phyloP scores from a whole-genome alignment of 2,113 vertebrate genomes.

The Rallus limicola region DNA sequence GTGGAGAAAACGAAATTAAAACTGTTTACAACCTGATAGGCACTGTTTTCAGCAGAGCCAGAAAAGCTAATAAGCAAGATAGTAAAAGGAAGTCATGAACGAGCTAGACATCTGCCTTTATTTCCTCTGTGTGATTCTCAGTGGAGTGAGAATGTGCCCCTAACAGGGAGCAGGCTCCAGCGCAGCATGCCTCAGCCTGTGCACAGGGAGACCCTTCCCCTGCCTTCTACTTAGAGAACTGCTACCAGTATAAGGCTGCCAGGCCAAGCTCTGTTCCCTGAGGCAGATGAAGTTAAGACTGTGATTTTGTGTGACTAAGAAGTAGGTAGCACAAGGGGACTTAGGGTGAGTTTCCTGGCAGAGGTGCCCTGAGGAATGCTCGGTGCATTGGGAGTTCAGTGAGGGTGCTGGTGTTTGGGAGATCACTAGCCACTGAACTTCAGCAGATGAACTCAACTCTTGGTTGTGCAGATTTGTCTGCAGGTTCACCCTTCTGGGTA shows the following conservation, averaged over 20 bases:
- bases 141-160: not conserved
- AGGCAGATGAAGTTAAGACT: not conserved
- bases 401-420: not conserved
- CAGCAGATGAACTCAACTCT: not conserved
- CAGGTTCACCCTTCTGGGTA: not conserved
- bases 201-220: not conserved
- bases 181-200: not conserved
- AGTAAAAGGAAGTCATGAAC: not conserved
- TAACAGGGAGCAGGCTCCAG: not conserved
- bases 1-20: conserved; percentile 4
- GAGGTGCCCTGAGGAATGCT: not conserved
- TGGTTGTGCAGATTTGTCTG: not conserved
- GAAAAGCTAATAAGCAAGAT: not conserved
- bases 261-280: not conserved
- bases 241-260: not conserved
- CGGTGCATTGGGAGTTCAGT: not conserved
- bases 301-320: not conserved
- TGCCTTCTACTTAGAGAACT: not conserved
- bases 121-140: not conserved
- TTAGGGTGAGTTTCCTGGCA: not conserved
- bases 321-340: not conserved
- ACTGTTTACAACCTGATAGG: not conserved
- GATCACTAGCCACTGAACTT: not conserved
- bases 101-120: not conserved
- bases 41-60: not conserved